phyloP scores from a whole-genome alignment of 2,888 invertebrate genomes.

The Agrochola litura region DNA sequence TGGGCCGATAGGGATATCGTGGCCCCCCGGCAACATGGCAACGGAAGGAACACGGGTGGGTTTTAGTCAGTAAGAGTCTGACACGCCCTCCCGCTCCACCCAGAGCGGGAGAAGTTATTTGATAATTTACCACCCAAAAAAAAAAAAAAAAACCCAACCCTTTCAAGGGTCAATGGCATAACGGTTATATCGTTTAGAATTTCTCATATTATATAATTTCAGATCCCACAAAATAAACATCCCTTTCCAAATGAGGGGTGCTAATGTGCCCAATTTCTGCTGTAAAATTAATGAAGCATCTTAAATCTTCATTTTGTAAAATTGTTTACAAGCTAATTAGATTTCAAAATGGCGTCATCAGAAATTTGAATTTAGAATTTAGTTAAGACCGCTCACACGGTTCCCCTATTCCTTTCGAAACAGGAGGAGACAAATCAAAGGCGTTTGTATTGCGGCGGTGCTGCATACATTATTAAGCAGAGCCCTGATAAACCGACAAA shows the following conservation, averaged over 20 bases:
- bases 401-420: slow-evolving; percentile 60
- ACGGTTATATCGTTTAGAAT: slow-evolving; percentile 14
- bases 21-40: too few species aligned
- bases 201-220: slow-evolving; percentile 7
- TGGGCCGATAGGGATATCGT: too few species aligned
- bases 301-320: neutral
- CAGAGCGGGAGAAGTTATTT: too few species aligned
- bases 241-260: neutral
- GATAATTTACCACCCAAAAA: too few species aligned
- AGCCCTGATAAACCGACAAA: slow-evolving; percentile 76
- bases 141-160: slow-evolving; percentile 12
- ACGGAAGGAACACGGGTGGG: too few species aligned
- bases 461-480: slow-evolving; percentile 82
- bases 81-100: too few species aligned
- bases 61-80: too few species aligned
- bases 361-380: neutral
- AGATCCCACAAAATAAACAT: slow-evolving; percentile 33
- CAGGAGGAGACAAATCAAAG: slow-evolving; percentile 79
- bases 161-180: slow-evolving; percentile 9
- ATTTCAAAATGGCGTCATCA: slow-evolving; percentile 6
- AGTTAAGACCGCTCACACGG: slow-evolving; percentile 24
- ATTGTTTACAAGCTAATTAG: neutral
- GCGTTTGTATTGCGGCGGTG: slow-evolving; percentile 71
- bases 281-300: slow-evolving; percentile 1
- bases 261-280: slow-evolving; percentile 21